Conservation (phyloP, 2,888 invertebrate genomes). For the Nematopogon swammerdamellus region DNA sequence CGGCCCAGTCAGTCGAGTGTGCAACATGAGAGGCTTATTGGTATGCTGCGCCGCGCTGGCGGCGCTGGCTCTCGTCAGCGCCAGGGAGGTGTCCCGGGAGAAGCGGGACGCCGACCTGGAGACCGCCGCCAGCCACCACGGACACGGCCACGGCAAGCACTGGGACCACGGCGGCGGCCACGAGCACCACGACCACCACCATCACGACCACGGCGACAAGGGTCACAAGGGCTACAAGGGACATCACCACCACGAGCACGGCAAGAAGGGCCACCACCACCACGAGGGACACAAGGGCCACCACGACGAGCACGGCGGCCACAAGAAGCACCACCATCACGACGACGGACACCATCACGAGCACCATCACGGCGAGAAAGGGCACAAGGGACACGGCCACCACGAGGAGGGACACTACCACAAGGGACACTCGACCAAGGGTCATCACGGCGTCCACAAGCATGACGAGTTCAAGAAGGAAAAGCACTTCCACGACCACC, state of each 20-base stretch:
- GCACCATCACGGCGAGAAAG: slow-evolving; percentile 64
- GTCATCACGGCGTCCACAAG: slow-evolving; percentile 82
- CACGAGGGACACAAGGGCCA: slow-evolving; percentile 63
- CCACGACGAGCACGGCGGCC: slow-evolving; percentile 61
- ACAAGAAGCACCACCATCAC: slow-evolving; percentile 65
- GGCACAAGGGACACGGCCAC: slow-evolving; percentile 57
- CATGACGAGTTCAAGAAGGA: slow-evolving; percentile 83
- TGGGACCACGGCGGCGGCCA: slow-evolving; percentile 62
- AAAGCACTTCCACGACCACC: slow-evolving; percentile 82
- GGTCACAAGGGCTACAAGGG: slow-evolving; percentile 72
- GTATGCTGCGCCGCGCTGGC: slow-evolving; percentile 41
- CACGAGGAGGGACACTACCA: slow-evolving; percentile 67
- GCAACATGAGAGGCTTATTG: slow-evolving; percentile 35
- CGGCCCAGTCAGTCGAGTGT: slow-evolving; percentile 12
- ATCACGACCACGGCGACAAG: slow-evolving; percentile 66
- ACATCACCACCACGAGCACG: slow-evolving; percentile 62
- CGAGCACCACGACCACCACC: slow-evolving; percentile 62
- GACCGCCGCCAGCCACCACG: slow-evolving; percentile 44
- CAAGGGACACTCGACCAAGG: slow-evolving; percentile 82
- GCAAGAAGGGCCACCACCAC: slow-evolving; percentile 71
- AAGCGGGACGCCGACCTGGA: slow-evolving; percentile 52
- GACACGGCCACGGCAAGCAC: slow-evolving; percentile 30
- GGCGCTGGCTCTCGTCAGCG: slow-evolving; percentile 50
- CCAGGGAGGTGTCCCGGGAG: slow-evolving; percentile 48
- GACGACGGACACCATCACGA: slow-evolving; percentile 64